Base-by-base conservation (phyloP, 2,113 vertebrate species). In the Archocentrus centrarchus region DNA sequence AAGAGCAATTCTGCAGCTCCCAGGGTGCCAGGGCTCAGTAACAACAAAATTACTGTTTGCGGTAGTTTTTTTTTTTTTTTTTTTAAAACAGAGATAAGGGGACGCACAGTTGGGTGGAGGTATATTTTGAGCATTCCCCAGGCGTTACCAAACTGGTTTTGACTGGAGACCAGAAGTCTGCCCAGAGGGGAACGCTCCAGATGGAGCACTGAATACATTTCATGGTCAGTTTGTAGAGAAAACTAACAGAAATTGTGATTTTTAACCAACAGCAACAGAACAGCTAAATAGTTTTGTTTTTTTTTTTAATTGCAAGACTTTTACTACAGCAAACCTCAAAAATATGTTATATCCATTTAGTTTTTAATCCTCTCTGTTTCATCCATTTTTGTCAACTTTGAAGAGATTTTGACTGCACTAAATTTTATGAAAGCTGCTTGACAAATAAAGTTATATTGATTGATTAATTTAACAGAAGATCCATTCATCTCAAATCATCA, bases 41-140 rank as follows among this genome's bases (percentile, higher is more conserved):
- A 86, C 39, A 83, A 64, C 22, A 0, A 84, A 89, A 88, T 78
- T 2, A 76, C 75, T 80, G 75, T 53, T 78, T 82, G 24, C 47
- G 64, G 5, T 70, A 44, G 24, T 68, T n/a, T 27, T 68, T 41
- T 11, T 10, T 30, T 8, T 44, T 44, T 75, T 44, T 44, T 75
- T 87, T 63, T 53, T 32, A 0, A 60, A 61, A 47, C 0, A 5
- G 60, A 0, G 11, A 39, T 37, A 22, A 88, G 11, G 30, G 22
- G 62, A 17, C 20, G 17, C 11, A 3, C 75, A 57, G 57, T 55
- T 80, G 35, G 39, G 22, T 75, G 66, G 24, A 66, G 11, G 53
- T 57, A 5, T 70, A 35, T 70, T 88, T 70, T 39, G 50, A 79
- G 53, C 5, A 4, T 59, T 58, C 27, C 24, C 58, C 5, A 59